Evolutionary conservation across 37 sponge, comb jelly and placozoan species (phyloP), one percentile per base, ranked within the genome.

Genomic region (Ianthella basta): DNA sequence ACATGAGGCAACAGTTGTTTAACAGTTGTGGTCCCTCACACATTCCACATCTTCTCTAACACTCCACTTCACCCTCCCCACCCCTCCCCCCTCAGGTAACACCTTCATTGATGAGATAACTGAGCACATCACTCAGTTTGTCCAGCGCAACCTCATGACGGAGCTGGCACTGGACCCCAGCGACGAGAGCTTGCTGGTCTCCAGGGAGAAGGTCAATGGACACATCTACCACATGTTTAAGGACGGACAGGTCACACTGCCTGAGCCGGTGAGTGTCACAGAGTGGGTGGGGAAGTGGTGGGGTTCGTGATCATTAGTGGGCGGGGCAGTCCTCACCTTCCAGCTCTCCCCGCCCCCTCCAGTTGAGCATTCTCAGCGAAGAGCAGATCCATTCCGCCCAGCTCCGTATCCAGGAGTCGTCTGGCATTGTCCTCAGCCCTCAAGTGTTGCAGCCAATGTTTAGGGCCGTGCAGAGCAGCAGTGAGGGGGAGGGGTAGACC

Each of bases 211-310:
- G 23, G 59, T 94, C 55, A 82, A 72, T 54, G 83, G 82, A 6
- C 88, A 94, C 78, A 74, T 94, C n/a, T 94, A 90, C 77, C 90
- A 88, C 85, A 60, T 90, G 13, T 94, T 90, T 72, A 88, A 88
- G 68, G 81, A 74, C 3, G 86, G 86, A 12, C 88, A 87, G 78
- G 66, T 84, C 57, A 15, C 56, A 15, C 56, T 72, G 15, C 57
- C 74, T 32, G 85, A 84, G 25, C 29, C 78, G n/a, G 78, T 75
- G 78, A 41, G 78, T 40, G n/a, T n/a, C n/a, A n/a, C n/a, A n/a
- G n/a, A n/a, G n/a, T n/a, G n/a, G n/a, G n/a, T n/a, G n/a, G n/a
- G n/a, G n/a, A n/a, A n/a, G 50, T 3, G 6, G 50, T 8, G 50
- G 50, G 50, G 50, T 3, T 44, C 50, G n/a, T n/a, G n/a, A 44